Percentiles rank a stretch among this genome's conserved stretches.
phyloP scores from a whole-genome alignment of 1,140 invertebrate species.

The Bombus haemorrhoidalis region DNA sequence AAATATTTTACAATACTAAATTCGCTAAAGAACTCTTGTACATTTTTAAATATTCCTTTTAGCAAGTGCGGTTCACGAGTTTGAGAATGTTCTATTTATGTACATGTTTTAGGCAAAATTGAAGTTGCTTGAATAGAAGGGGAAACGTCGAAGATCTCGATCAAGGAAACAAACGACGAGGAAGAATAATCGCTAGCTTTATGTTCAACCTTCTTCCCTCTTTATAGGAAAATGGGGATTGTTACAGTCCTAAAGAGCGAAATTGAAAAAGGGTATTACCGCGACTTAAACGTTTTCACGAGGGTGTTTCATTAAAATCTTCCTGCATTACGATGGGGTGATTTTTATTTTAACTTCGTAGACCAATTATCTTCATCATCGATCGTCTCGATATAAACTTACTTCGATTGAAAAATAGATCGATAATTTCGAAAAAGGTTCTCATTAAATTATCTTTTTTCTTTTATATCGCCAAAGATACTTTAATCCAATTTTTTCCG shows the following conservation, averaged over 20 bases:
- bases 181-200: slow-evolving; percentile 9
- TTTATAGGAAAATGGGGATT: neutral
- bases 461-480: neutral
- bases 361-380: neutral
- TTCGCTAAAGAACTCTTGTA: neutral
- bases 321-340: neutral
- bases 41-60: neutral
- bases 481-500: neutral
- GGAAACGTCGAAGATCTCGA: neutral
- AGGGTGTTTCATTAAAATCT: neutral
- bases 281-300: neutral
- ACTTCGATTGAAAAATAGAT: neutral
- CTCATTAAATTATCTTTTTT: neutral
- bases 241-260: slow-evolving; percentile 21
- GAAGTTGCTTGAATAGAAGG: neutral
- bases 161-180: neutral
- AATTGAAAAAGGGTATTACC: slow-evolving; percentile 6
- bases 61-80: neutral
- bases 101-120: neutral
- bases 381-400: neutral
- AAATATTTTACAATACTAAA: neutral
- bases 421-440: neutral
- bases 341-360: neutral
- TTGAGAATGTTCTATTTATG: neutral
- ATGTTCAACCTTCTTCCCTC: neutral